Base-by-base conservation (phyloP, 2,888 invertebrate genomes). In the Prosopocoilus inquinatus region DNA sequence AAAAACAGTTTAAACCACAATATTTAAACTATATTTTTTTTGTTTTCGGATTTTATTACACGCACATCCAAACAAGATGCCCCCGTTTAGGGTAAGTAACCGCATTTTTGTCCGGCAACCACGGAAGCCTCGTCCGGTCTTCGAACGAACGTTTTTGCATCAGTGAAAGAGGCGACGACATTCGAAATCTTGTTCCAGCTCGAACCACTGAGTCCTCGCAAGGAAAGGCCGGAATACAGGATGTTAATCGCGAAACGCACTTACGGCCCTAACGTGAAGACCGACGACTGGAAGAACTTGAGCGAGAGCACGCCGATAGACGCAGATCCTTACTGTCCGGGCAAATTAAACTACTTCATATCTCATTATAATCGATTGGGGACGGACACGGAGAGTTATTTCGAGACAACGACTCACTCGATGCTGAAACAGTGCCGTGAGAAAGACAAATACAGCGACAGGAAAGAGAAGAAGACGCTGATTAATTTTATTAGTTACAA, bases 351-450 rank as follows among this genome's bases (percentile, higher is more conserved):
- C 61, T 77, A 79, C 36, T 64, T 65, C 53, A 16, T 80, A 3
- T 80, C 82, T 57, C 81, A 81, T 3, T 82, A 82, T 66, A 65
- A 69, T 7, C 76, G 80, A 28, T 74, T 76, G 69, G 82, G 82
- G 1, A 46, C 35, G 16, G 48, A 34, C 9, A 72, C 59, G 3
- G 67, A 77, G 13, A 78, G 80, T 55, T 75, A 77, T 39, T 70
- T 73, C 8, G 75, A 70, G 62, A 80, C 81, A 1, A 80, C 80
- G 65, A 82, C 82, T 1, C 72, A 75, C 2, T 71, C 75, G 58
- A 81, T 81, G 80, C 70, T 79, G n/a, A 74, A 75, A 20, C 76
- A 81, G 68, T 67, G 80, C 9, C 76, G 74, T 57, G 70, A 70
- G 1, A 81, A 77, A 68, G 74, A 76, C 1, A 74, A 79, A 48